Evolutionary conservation across 2,888 invertebrate species (phyloP), one percentile per base, ranked within the genome.

Genomic region (Drosophila paucipuncta): DNA sequence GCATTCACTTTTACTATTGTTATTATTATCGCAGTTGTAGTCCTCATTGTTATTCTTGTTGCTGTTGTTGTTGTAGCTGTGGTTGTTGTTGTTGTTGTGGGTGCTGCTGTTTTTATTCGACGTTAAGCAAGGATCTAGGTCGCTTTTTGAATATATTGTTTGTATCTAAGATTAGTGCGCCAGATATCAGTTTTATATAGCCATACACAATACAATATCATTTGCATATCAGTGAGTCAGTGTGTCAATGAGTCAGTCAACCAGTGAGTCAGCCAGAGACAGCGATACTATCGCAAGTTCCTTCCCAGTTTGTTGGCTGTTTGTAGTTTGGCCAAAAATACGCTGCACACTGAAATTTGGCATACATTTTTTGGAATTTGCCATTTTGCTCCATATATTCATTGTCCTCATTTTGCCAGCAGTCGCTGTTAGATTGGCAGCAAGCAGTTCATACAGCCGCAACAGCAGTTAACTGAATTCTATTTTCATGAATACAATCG

Each of bases 71-170:
- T 11, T 72, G 63, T 30, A 69, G 13, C 1, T 60, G 59, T 16
- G 68, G 82, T 84, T 82, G 82, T 39, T 76, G 85, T 83, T 85
- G 85, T 85, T 81, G 85, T 69, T 76, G 78, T 16, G 47, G 47
- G 22, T 75, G 41, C 58, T 58, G 63, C 33, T 74, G 68, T 55
- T 76, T 75, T 61, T 75, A 68, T 78, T 78, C 73, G 71, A 73
- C 77, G 85, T 85, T 72, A 74, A 65, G 82, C 86, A 60, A 80
- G 85, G 86, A 85, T 88, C 86, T 85, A 88, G 85, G 85, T 85
- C 85, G 85, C 86, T 84, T 88, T 85, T 88, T 85, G 85, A 85
- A 85, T 88, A 85, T 85, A 86, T 85, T 85, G 85, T 88, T 88
- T 88, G 89, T 82, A 85, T 85, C 89, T 85, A 72, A 85, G 85